Percentiles rank a stretch among this genome's conserved stretches.
Conservation (phyloP, 1,140 invertebrate species). For the Trichogramma pretiosum region DNA sequence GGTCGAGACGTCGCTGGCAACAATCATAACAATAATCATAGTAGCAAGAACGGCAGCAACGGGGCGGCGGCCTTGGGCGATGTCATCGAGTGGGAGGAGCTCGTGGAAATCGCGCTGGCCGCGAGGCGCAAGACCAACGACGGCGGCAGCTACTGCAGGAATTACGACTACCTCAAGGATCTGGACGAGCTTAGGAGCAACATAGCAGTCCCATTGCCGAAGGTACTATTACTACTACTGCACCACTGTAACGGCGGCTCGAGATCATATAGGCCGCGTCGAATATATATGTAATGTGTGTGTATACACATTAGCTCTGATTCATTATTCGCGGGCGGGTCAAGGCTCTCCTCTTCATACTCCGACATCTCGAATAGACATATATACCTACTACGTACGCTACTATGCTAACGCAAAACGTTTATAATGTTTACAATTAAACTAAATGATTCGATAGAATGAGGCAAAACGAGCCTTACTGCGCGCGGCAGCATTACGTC, state of each 20-base stretch:
- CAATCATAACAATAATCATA: too few species aligned
- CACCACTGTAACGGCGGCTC: too few species aligned
- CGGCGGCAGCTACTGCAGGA: slow-evolving; percentile 11
- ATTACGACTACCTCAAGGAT: slow-evolving; percentile 34
- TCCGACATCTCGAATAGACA: background rate
- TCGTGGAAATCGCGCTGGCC: slow-evolving; percentile 41
- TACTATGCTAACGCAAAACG: too few species aligned
- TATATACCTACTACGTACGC: too few species aligned
- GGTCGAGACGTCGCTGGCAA: too few species aligned
- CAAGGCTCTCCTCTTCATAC: background rate
- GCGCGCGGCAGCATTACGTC: too few species aligned
- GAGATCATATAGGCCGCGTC: too few species aligned
- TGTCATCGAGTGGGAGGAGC: slow-evolving; percentile 44
- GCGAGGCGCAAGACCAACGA: slow-evolving; percentile 25
- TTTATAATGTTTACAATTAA: too few species aligned
- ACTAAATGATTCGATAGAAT: too few species aligned
- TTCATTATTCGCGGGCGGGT: background rate
- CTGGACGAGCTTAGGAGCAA: slow-evolving; percentile 23
- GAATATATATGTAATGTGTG: background rate
- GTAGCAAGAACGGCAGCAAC: slow-evolving; percentile 20
- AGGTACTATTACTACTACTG: too few species aligned
- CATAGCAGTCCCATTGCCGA: too few species aligned
- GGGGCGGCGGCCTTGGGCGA: slow-evolving; percentile 27
- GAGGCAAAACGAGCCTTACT: too few species aligned
- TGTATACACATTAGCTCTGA: background rate